phyloP scores from a whole-genome alignment of 2,888 invertebrate genomes.

The Rosalia funebris region DNA sequence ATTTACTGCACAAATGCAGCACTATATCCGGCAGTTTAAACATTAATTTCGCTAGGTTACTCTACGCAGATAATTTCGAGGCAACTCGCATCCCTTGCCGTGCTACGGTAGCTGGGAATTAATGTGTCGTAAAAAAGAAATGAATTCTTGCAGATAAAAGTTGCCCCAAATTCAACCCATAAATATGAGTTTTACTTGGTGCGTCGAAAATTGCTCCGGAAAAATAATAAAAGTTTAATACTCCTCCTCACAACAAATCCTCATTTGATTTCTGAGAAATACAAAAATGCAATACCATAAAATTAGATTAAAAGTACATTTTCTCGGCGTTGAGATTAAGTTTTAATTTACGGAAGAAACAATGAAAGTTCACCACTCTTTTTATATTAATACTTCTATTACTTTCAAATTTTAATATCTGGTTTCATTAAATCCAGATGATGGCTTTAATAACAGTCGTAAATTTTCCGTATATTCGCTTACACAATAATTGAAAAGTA shows the following conservation, averaged over 20 bases:
- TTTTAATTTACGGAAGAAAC: constrained; percentile 32
- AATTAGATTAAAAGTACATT: constrained; percentile 37
- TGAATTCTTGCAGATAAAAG: constrained; percentile 27
- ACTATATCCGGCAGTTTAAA: constrained; percentile 3
- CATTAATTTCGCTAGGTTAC: constrained; percentile 1
- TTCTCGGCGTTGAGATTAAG: constrained; percentile 33
- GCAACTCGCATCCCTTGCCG: constrained; percentile 21
- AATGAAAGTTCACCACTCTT: constrained; percentile 8
- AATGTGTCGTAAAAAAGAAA: constrained; percentile 32
- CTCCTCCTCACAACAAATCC: constrained; percentile 28
- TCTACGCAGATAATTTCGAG: neutral
- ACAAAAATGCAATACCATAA: constrained; percentile 32
- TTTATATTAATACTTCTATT: neutral
- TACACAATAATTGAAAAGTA: too few relatives aligned
- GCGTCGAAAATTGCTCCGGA: constrained; percentile 35
- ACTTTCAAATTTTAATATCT: neutral
- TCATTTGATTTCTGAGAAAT: constrained; percentile 36
- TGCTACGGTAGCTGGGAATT: constrained; percentile 32
- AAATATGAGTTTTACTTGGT: constrained; percentile 33
- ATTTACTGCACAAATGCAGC: constrained; percentile 6
- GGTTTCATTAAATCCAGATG: neutral
- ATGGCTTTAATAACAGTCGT: neutral
- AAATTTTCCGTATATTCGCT: too few relatives aligned
- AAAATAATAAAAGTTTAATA: constrained; percentile 37
- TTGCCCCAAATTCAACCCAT: constrained; percentile 30